Evolutionary conservation across 2,888 invertebrate genomes (phyloP).

Genomic region (Drosophila paramelanica): DNA sequence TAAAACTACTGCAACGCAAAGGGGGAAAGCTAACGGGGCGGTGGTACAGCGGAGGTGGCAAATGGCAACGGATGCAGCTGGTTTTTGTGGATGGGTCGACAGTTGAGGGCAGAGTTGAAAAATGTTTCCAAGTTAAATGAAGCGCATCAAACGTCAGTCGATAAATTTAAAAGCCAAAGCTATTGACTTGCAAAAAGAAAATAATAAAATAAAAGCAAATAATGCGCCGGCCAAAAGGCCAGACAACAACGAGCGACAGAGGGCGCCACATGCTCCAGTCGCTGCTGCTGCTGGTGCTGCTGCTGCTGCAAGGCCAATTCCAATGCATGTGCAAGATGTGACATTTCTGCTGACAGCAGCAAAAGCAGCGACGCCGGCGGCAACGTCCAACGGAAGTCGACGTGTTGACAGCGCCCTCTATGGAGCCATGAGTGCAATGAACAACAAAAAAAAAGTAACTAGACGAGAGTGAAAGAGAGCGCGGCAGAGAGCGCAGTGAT

Average conservation of each 20-base stretch:
- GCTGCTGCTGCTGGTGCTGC: slow-evolving; percentile 6
- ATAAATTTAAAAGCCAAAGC: slow-evolving; percentile 82
- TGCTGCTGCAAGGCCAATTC: slow-evolving; percentile 50
- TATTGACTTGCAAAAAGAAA: slow-evolving; percentile 77
- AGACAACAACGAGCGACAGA: slow-evolving; percentile 41
- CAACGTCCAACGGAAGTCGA: slow-evolving; percentile 70
- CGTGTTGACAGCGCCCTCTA: slow-evolving; percentile 78
- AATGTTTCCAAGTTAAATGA: slow-evolving; percentile 81
- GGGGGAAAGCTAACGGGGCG: not conserved
- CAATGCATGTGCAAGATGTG: slow-evolving; percentile 73
- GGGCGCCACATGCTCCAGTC: slow-evolving; percentile 39
- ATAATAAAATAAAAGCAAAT: slow-evolving; percentile 78
- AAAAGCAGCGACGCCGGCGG: slow-evolving; percentile 51
- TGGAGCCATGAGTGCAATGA: slow-evolving; percentile 52
- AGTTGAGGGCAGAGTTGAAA: slow-evolving; percentile 67
- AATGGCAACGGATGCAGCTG: slow-evolving; percentile 41
- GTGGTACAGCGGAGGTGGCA: no score
- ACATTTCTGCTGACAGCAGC: slow-evolving; percentile 76
- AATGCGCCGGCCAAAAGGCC: slow-evolving; percentile 53
- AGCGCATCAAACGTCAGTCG: slow-evolving; percentile 82
- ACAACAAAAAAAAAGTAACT: slow-evolving; percentile 11
- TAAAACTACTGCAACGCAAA: slow-evolving; percentile 49
- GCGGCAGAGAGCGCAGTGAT: slow-evolving; percentile 54
- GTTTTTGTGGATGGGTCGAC: slow-evolving; percentile 10
- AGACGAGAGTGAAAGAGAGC: slow-evolving; percentile 22